Conservation (phyloP, 2,888 invertebrate species). For the Lampropteryx suffumata region DNA sequence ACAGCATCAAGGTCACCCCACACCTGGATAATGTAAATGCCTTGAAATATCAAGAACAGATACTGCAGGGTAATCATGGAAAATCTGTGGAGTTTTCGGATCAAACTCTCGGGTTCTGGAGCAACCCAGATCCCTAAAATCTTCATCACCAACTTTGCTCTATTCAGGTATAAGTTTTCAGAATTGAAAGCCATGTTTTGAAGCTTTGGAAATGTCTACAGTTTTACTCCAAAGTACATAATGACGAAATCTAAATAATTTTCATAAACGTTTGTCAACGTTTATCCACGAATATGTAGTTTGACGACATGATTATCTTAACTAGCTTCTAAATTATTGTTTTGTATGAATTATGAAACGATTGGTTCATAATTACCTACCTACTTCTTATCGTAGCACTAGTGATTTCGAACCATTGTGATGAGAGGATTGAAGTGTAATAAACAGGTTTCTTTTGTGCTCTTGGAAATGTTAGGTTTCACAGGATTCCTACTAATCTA, state of each 20-base stretch:
- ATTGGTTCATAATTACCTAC: no score
- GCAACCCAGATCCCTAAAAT: constrained; percentile 70
- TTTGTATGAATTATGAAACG: no score
- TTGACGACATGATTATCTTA: constrained; percentile 2
- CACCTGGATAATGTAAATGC: constrained; percentile 61
- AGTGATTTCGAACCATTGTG: no score
- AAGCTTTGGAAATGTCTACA: not conserved
- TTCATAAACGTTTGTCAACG: not conserved
- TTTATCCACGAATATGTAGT: not conserved
- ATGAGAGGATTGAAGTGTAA: no score
- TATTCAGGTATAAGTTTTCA: constrained; percentile 60
- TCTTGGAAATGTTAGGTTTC: no score
- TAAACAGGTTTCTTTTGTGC: no score
- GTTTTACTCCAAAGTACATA: not conserved
- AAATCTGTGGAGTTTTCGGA: constrained; percentile 46
- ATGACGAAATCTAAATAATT: constrained; percentile 8
- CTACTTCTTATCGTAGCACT: no score
- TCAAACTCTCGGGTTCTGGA: constrained; percentile 39
- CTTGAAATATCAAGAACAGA: constrained; percentile 65
- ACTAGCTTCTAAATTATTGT: no score
- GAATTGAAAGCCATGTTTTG: constrained; percentile 31
- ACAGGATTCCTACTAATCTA: no score
- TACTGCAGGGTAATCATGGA: constrained; percentile 64
- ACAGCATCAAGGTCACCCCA: constrained; percentile 72
- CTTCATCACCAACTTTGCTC: constrained; percentile 68